These are phyloP conservation scores for Eriosoma lanigerum DNA, from an alignment of 1,140 invertebrate genomes.

Conservation along the genomic window DNA sequence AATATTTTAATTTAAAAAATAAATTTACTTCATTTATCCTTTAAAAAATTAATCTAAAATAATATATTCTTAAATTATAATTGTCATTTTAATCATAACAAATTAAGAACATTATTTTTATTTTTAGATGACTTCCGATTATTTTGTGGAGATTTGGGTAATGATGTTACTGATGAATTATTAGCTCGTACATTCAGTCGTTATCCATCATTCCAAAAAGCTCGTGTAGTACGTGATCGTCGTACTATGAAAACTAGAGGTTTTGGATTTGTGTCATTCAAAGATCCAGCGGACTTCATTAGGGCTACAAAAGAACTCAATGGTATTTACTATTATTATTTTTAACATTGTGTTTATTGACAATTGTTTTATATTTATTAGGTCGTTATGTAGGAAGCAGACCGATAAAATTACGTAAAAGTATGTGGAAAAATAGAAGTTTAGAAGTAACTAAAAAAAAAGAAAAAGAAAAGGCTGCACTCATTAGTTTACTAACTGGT, in stretches of 20 bases:
- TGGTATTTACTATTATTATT: slow-evolving; percentile 62
- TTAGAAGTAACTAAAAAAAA: slow-evolving; percentile 93
- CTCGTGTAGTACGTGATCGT: slow-evolving; percentile 95
- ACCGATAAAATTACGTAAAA: slow-evolving; percentile 96
- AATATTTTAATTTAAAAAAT: too few species aligned
- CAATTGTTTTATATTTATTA: slow-evolving; percentile 58
- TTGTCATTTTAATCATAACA: too few species aligned
- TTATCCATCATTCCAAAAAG: slow-evolving; percentile 91
- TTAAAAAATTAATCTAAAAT: too few species aligned
- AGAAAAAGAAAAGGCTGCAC: slow-evolving; percentile 83
- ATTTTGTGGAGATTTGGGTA: slow-evolving; percentile 98
- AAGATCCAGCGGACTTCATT: slow-evolving; percentile 96
- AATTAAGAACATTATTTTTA: too few species aligned
- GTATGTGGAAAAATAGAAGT: slow-evolving; percentile 92
- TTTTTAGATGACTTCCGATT: slow-evolving; percentile 90
- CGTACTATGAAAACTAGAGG: slow-evolving; percentile 98
- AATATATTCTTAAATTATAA: too few species aligned
- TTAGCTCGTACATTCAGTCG: slow-evolving; percentile 91
- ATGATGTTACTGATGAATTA: slow-evolving; percentile 97
- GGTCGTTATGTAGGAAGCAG: slow-evolving; percentile 95
- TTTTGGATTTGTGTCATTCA: slow-evolving; percentile 98
- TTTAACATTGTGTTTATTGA: neutral
- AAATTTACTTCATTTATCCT: too few species aligned
- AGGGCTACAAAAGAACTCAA: slow-evolving; percentile 99
- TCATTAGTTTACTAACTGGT: slow-evolving; percentile 72